phyloP scores from a whole-genome alignment of 2,113 vertebrate species.

The Neoarius graeffei region DNA sequence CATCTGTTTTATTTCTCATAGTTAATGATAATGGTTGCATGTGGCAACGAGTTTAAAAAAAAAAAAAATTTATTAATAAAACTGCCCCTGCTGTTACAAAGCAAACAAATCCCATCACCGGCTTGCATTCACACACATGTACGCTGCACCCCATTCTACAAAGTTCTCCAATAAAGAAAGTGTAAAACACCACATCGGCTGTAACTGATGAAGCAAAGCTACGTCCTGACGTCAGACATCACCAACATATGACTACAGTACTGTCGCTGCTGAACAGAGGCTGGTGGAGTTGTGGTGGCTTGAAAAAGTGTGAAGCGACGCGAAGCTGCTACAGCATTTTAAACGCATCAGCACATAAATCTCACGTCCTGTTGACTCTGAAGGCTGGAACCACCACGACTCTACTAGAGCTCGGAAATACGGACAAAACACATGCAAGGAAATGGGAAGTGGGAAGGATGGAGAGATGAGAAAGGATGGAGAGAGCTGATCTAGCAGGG shows the following conservation, averaged over 20 bases:
- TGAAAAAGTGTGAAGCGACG: background rate
- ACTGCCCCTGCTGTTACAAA: background rate
- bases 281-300: conserved; percentile 17
- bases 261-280: background rate
- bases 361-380: background rate
- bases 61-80: background rate
- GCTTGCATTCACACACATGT: background rate
- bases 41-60: background rate
- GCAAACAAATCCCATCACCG: conserved; percentile 45
- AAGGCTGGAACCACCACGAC: conserved; percentile 25
- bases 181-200: background rate
- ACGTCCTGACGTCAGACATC: conserved; percentile 15
- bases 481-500: conserved; percentile 4
- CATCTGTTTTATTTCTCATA: conserved; percentile 11
- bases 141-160: background rate
- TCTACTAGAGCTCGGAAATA: conserved; percentile 12
- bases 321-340: background rate
- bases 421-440: background rate
- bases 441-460: background rate
- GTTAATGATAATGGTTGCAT: background rate
- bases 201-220: conserved; percentile 15
- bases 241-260: background rate
- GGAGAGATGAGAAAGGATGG: background rate
- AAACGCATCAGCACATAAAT: background rate
- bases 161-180: background rate